Evolutionary conservation across 2,113 vertebrate genomes (phyloP).

Genomic region (Cyphomyrus discorhynchus): DNA sequence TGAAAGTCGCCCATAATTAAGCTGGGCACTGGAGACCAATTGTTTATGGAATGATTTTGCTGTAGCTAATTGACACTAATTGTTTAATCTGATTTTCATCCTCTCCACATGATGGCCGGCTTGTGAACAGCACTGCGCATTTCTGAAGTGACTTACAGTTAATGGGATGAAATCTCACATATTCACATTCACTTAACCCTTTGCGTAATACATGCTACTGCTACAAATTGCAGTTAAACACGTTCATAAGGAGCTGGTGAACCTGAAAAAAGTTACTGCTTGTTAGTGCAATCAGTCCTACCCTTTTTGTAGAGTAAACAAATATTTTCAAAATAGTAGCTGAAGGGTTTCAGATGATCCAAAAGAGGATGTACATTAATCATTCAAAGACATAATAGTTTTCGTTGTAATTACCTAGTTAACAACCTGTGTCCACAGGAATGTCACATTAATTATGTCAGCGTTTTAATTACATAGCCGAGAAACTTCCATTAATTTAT

Average conservation of each 20-base stretch:
- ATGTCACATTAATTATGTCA: background rate
- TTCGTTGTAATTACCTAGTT: background rate
- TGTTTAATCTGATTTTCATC: slow-evolving; percentile 99
- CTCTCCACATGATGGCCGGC: slow-evolving; percentile 56
- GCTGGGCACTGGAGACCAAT: slow-evolving; percentile 96
- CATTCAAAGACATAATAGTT: background rate
- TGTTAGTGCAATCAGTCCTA: background rate
- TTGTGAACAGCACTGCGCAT: slow-evolving; percentile 35
- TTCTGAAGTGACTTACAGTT: slow-evolving; percentile 27
- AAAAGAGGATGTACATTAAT: background rate
- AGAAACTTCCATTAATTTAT: background rate
- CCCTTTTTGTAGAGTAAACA: background rate
- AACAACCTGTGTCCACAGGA: background rate
- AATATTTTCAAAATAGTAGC: background rate
- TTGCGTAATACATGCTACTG: background rate
- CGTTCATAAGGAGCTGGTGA: background rate
- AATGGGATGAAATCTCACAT: background rate
- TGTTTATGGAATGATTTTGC: slow-evolving; percentile 97
- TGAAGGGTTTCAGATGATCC: background rate
- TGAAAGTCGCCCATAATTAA: slow-evolving; percentile 98
- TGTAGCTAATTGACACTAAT: slow-evolving; percentile 99
- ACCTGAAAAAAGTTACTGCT: background rate
- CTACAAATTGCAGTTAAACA: background rate
- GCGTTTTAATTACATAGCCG: background rate
- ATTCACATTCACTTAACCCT: background rate